Conservation (phyloP, 2,113 vertebrate genomes). For the Xenopus borealis region DNA sequence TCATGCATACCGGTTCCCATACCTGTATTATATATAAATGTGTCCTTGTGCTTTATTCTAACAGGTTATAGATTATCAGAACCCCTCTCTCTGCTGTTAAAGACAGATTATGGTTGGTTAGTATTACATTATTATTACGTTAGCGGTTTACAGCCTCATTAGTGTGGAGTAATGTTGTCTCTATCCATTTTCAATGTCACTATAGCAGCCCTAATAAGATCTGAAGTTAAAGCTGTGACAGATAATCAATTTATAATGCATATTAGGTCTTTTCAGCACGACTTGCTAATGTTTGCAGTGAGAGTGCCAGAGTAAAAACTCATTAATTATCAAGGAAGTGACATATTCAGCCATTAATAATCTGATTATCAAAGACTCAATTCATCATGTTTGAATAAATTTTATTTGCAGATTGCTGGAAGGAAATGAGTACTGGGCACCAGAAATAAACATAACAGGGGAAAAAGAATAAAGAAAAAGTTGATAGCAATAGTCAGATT, state of each 20-base stretch:
- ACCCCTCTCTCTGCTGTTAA: constrained; percentile 24
- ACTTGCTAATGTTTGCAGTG: constrained; percentile 36
- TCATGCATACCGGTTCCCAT: too few species aligned
- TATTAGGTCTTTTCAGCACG: constrained; percentile 31
- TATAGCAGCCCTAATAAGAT: constrained; percentile 39
- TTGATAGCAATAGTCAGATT: too few species aligned
- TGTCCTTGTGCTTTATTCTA: not conserved
- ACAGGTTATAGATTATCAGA: constrained; percentile 10
- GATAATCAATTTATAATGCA: constrained; percentile 46
- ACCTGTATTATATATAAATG: too few species aligned
- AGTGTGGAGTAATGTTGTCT: constrained; percentile 39
- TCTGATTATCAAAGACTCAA: constrained; percentile 38
- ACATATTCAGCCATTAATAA: constrained; percentile 41
- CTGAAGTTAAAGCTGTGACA: constrained; percentile 41
- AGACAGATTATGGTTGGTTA: constrained; percentile 39
- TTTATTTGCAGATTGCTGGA: constrained; percentile 19
- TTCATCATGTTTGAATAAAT: constrained; percentile 34
- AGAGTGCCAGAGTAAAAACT: constrained; percentile 26
- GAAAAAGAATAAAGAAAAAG: not conserved
- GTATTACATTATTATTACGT: constrained; percentile 41
- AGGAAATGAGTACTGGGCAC: not conserved
- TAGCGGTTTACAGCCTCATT: constrained; percentile 44
- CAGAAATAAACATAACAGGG: not conserved
- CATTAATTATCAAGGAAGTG: constrained; percentile 40
- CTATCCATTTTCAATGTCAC: constrained; percentile 43